Percentiles rank a stretch among this genome's conserved stretches.
These are phyloP conservation scores for Cyrtodaria siliqua DNA, from an alignment of 2,888 invertebrate genomes.

Conservation along the genomic window DNA sequence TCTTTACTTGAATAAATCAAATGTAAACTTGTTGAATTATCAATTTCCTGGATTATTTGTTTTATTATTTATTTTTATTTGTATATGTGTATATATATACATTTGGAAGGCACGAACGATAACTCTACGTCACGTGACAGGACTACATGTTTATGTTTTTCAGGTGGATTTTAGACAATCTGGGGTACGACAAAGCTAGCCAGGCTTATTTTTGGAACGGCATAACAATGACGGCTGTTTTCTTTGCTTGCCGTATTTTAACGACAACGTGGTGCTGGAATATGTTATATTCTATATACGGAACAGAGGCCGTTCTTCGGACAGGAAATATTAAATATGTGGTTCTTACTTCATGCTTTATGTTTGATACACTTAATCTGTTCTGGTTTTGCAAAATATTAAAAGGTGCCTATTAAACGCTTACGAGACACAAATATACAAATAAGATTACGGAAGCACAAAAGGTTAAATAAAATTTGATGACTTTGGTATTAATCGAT, in stretches of 20 bases:
- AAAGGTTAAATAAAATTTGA: constrained; percentile 22
- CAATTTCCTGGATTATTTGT: too few relatives aligned
- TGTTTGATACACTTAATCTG: constrained; percentile 82
- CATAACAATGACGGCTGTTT: constrained; percentile 79
- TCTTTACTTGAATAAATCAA: too few relatives aligned
- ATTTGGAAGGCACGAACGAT: too few relatives aligned
- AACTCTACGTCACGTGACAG: too few relatives aligned
- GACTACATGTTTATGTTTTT: too few relatives aligned
- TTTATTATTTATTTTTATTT: too few relatives aligned
- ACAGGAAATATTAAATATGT: constrained; percentile 81
- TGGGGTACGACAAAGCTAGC: constrained; percentile 73
- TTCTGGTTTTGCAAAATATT: constrained; percentile 83
- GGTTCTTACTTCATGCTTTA: constrained; percentile 77
- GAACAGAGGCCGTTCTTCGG: constrained; percentile 73
- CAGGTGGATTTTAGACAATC: constrained; percentile 83
- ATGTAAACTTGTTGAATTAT: too few relatives aligned
- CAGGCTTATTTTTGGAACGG: constrained; percentile 80
- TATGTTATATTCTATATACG: constrained; percentile 80
- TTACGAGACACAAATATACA: constrained; percentile 21
- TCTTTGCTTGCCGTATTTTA: too few relatives aligned
- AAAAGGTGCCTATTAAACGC: constrained; percentile 74
- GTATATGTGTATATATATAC: too few relatives aligned
- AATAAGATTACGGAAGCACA: constrained; percentile 14
- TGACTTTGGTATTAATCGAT: too few relatives aligned
- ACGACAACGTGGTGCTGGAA: constrained; percentile 83